Base-by-base conservation (phyloP, 30 jellyfish, hydroid and myxozoan species). In the Clytia hemisphaerica region DNA sequence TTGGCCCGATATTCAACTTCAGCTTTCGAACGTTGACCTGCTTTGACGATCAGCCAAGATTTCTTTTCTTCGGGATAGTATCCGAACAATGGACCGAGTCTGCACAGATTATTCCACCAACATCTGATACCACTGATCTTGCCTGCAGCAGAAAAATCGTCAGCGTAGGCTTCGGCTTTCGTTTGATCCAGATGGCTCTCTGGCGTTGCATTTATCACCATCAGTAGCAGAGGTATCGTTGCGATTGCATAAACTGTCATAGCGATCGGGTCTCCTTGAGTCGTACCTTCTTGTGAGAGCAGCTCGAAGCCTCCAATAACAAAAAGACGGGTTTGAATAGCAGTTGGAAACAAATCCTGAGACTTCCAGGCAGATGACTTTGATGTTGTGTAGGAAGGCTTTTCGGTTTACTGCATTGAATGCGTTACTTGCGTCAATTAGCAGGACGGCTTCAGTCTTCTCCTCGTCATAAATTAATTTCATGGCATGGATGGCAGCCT, bases 81-180 rank as follows among this genome's bases (percentile, higher is more conserved):
- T 40, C 53, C 53, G n/a, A 40, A n/a, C 53, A 40, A 40, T n/a
- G 53, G 53, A 40, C 53, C 53, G n/a, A 7, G n/a, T n/a, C n/a
- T n/a, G 10, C 15, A 10, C n/a, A 40, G 15, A 9, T 40, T 40
- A n/a, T 40, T n/a, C 53, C 53, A 40, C 53, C 53, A 40, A n/a
- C 15, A 40, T 10, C 53, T 10, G n/a, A 40, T 40, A 9, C n/a
- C 15, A 40, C n/a, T 10, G 53, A 40, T 9, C 53, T 10, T 40
- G 15, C 53, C 53, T 40, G 53, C 53, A 40, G 15, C 53, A 9
- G 53, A 10, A 10, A 40, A 40, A n/a, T 40, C 53, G n/a, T 40
- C 53, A 9, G 53, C 53, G n/a, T 9, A 40, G 15, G 53, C 53
- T 10, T 9, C 53, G n/a, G n/a, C n/a, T n/a, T n/a, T n/a, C n/a